Base-by-base conservation (phyloP, 1,140 invertebrate genomes). In the Pseudomyrmex gracilis region DNA sequence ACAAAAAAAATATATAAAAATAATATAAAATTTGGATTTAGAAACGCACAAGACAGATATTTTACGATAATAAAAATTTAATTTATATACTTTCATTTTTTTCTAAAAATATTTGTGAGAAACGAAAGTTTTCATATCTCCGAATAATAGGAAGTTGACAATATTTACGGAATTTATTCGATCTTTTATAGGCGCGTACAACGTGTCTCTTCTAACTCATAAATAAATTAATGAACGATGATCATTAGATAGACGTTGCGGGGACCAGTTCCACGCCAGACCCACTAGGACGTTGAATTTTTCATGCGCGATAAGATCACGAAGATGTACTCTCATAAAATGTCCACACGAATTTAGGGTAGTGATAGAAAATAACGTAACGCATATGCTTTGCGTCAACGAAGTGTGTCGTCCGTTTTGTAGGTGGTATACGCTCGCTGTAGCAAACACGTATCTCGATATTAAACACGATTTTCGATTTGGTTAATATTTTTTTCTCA, bases 221-320 rank as follows among this genome's bases (percentile, higher is more conserved):
- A 87, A 85, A 82, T 85, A 71, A 88, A 88, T 74, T 85, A 87
- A 88, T 85, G 53, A 51, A 13, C 34, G 34, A 55, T 43, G 63
- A 68, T 87, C 63, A 83, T 71, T 76, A 74, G 63, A n/a, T 8
- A 43, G 49, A 34, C 34, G n/a, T 58, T 68, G 82, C 49, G 53
- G 60, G 34, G 71, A 63, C 15, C 58, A 24, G 53, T 83, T 83
- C 15, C 61, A 10, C 7, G 5, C 34, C 17, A 43, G 74, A 66
- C 77, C 73, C 53, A 63, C 86, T 84, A 63, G 86, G 86, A 86
- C 80, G 87, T 89, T 88, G 84, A 89, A 89, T 89, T 84, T 89
- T 88, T 89, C 84, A 89, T 82, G 70, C 49, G 10, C 74, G 87
- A 89, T 89, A 88, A 88, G 87, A 89, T 89, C 87, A 80, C 57